Conservation (phyloP, 2,113 vertebrate species). For the Rhadina sibilatrix region DNA sequence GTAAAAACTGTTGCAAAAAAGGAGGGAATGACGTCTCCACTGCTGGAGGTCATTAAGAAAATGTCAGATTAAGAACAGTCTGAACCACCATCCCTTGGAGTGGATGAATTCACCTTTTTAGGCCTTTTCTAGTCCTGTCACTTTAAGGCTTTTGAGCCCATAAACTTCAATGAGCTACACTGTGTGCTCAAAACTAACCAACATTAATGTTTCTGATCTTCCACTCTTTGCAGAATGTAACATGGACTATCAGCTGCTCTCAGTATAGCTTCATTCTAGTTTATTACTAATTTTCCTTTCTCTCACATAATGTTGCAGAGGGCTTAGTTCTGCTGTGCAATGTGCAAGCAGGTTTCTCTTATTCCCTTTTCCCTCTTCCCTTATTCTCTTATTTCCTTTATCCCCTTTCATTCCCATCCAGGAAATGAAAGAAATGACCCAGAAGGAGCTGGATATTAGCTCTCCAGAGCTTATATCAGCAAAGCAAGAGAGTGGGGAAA, state of each 20-base stretch:
- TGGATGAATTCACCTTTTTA: neutral
- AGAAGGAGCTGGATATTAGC: constrained; percentile 17
- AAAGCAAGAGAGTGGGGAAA: neutral
- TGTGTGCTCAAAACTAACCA: neutral
- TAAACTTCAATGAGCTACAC: neutral
- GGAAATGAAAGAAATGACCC: constrained; percentile 30
- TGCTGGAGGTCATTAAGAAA: neutral
- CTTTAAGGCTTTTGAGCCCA: neutral
- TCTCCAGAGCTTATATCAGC: neutral
- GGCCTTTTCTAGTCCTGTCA: neutral
- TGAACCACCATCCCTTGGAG: neutral
- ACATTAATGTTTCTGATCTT: neutral
- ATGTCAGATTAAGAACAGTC: neutral
- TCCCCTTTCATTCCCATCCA: neutral
- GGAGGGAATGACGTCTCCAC: neutral
- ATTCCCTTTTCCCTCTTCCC: neutral
- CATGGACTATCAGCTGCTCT: neutral
- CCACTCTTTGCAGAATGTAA: neutral
- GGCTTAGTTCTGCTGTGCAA: neutral
- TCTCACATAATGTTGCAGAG: neutral
- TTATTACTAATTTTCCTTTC: neutral
- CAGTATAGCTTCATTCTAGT: neutral
- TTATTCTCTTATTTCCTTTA: neutral
- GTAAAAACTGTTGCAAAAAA: neutral
- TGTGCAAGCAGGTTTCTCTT: neutral